Percentiles rank a stretch among this genome's conserved stretches.
Evolutionary conservation across 1,140 invertebrate species (phyloP).

Genomic region (Tetragonula clypearis): DNA sequence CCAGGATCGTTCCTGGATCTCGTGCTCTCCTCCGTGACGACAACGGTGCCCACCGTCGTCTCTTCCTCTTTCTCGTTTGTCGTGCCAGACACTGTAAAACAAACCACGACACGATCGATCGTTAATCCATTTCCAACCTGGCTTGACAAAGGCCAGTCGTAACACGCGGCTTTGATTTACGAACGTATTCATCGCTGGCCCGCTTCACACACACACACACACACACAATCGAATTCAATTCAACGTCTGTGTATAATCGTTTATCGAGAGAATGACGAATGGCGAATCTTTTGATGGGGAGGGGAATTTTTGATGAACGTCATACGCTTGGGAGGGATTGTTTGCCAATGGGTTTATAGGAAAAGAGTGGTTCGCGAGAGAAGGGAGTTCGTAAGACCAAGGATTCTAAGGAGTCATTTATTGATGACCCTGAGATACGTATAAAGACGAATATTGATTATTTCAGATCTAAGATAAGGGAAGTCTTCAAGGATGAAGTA

Average conservation of each 20-base stretch:
- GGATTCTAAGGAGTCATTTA: no score
- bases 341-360: background rate
- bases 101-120: constrained; percentile 17
- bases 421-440: no score
- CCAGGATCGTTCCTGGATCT: constrained; percentile 73
- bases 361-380: background rate
- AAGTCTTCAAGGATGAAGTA: no score
- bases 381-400: no score
- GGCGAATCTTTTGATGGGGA: background rate
- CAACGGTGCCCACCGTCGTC: constrained; percentile 66
- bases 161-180: constrained; percentile 11
- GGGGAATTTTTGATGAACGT: background rate
- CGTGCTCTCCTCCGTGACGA: constrained; percentile 63
- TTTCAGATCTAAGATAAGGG: background rate
- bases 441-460: background rate
- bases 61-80: constrained; percentile 75
- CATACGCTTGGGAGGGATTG: background rate
- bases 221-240: background rate
- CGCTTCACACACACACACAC: background rate
- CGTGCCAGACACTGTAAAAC: constrained; percentile 76
- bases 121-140: constrained; percentile 6
- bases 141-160: background rate
- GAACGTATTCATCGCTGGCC: background rate
- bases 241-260: background rate
- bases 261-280: background rate